Conservation (phyloP, 64 coral and sea anemone genomes). For the Montipora capricornis region DNA sequence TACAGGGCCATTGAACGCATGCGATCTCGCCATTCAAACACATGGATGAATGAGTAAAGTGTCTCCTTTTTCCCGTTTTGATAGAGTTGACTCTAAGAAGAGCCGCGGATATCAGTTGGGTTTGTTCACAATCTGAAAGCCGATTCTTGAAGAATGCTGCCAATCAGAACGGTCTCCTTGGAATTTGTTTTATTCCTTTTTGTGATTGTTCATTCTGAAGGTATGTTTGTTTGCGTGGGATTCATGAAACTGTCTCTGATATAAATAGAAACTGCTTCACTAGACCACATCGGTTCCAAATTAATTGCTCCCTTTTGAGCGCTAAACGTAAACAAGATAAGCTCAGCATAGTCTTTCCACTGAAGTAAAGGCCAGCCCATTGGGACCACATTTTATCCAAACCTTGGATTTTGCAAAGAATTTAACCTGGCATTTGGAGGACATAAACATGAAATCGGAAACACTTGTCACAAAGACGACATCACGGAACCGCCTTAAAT, state of each 20-base stretch:
- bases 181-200: conserved; percentile 34
- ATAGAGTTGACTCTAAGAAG: background rate
- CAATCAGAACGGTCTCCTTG: conserved; percentile 20
- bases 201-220: conserved; percentile 33
- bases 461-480: conserved; percentile 17
- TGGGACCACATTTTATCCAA: background rate
- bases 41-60: conserved; percentile 1
- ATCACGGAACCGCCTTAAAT: conserved; percentile 28
- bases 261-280: background rate
- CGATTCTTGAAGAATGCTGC: conserved; percentile 21
- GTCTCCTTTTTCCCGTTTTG: background rate
- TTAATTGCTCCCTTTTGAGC: no score
- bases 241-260: background rate
- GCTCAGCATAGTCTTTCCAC: no score
- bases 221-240: conserved; percentile 14
- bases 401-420: background rate
- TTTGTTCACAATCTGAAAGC: background rate
- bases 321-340: no score
- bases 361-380: no score
- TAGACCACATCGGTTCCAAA: no score
- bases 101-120: background rate
- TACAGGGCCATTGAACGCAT: background rate
- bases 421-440: background rate
- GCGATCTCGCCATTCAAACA: conserved; percentile 10
- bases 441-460: conserved; percentile 19